A percentile compares a stretch with the other conserved stretches of the same genome.
Evolutionary conservation across 2,113 vertebrate species (phyloP).

Genomic region (Butorides virescens): DNA sequence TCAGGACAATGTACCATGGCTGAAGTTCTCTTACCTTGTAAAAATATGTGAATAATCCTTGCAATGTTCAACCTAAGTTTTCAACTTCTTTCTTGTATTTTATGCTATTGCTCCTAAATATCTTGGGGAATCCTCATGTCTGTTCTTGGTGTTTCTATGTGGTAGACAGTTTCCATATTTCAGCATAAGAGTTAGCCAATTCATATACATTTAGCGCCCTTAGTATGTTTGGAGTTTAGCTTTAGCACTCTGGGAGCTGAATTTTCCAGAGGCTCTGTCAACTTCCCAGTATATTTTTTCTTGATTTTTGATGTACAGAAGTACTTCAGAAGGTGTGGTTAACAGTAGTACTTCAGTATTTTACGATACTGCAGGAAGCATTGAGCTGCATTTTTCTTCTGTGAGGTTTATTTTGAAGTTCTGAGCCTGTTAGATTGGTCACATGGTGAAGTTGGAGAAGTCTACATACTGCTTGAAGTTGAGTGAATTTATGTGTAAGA

Average conservation of each 20-base stretch:
- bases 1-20: not conserved
- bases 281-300: not conserved
- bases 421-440: not conserved
- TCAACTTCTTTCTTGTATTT: not conserved
- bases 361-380: not conserved
- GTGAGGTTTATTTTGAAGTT: not conserved
- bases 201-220: not conserved
- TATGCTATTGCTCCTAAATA: not conserved
- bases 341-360: not conserved
- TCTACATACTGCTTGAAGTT: not conserved
- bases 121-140: not conserved
- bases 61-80: not conserved
- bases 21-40: not conserved
- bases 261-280: not conserved
- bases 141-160: not conserved
- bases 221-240: not conserved
- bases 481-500: not conserved
- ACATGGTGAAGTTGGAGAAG: not conserved
- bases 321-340: not conserved
- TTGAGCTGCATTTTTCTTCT: not conserved
- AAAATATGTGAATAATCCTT: not conserved
- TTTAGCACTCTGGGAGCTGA: not conserved
- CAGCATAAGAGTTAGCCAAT: not conserved
- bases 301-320: not conserved
- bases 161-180: not conserved